A percentile compares a stretch with the other conserved stretches of the same genome.
Conservation (phyloP, 2,113 vertebrate genomes). For the Scomber japonicus region DNA sequence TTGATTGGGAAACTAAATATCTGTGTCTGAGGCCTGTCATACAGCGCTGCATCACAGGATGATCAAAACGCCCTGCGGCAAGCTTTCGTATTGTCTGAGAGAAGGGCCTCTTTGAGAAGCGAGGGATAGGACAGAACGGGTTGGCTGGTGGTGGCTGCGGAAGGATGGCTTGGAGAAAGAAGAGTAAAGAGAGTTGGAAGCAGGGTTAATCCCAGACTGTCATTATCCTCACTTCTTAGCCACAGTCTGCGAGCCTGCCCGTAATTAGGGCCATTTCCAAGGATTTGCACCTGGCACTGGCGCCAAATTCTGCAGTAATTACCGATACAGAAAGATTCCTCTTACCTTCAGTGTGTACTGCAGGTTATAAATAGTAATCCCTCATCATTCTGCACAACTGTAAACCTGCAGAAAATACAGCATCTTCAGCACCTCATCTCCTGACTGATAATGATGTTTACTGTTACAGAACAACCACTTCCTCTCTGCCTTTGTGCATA, state of each 20-base stretch:
- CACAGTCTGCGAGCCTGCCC: conserved; percentile 50
- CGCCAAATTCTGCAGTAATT: conserved; percentile 68
- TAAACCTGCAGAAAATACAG: conserved; percentile 50
- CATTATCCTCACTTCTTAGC: conserved; percentile 78
- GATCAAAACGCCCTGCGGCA: conserved; percentile 76
- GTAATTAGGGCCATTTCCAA: conserved; percentile 77
- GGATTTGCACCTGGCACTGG: conserved; percentile 73
- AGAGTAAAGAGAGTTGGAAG: conserved; percentile 63
- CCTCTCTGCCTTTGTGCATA: conserved; percentile 7
- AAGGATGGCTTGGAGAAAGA: conserved; percentile 44
- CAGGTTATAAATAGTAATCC: conserved; percentile 65
- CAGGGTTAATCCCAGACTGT: conserved; percentile 75
- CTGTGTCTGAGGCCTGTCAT: conserved; percentile 78
- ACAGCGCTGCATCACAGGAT: conserved; percentile 67
- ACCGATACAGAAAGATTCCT: conserved; percentile 59
- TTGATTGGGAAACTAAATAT: conserved; percentile 75
- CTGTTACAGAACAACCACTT: conserved; percentile 32
- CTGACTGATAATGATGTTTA: conserved; percentile 60
- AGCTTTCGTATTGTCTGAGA: conserved; percentile 70
- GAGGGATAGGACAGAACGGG: conserved; percentile 32
- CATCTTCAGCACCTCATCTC: conserved; percentile 34
- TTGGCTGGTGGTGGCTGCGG: conserved; percentile 37
- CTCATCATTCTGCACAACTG: conserved; percentile 37
- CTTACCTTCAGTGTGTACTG: conserved; percentile 57
- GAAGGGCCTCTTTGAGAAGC: conserved; percentile 35